These are phyloP conservation scores for Zeuzera pyrina DNA, from an alignment of 2,888 invertebrate species.

Conservation along the genomic window DNA sequence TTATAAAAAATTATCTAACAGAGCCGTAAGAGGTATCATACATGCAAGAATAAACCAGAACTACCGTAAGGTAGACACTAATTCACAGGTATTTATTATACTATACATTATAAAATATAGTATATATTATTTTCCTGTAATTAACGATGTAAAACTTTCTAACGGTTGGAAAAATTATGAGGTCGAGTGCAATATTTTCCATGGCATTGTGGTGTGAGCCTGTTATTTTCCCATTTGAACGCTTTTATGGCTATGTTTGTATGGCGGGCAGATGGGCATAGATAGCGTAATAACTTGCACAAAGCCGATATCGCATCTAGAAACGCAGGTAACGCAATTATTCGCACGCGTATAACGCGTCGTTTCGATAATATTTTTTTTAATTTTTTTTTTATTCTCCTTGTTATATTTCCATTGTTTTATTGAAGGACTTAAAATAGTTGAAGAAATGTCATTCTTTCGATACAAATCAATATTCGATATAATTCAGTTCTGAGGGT, in stretches of 20 bases:
- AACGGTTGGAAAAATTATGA: slow-evolving; percentile 49
- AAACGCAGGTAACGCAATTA: slow-evolving; percentile 66
- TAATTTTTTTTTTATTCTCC: not conserved
- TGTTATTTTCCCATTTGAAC: slow-evolving; percentile 71
- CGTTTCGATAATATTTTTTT: not conserved
- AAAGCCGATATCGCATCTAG: slow-evolving; percentile 46
- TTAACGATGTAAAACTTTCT: slow-evolving; percentile 49
- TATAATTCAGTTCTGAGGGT: too few relatives aligned
- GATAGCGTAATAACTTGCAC: slow-evolving; percentile 52
- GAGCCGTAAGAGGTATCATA: too few relatives aligned
- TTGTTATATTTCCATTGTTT: too few relatives aligned
- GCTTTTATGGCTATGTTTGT: slow-evolving; percentile 59
- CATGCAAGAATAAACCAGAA: too few relatives aligned
- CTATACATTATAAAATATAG: too few relatives aligned
- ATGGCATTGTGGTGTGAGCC: slow-evolving; percentile 61
- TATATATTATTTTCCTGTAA: slow-evolving; percentile 39
- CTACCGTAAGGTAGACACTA: too few relatives aligned
- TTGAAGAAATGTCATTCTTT: too few relatives aligned
- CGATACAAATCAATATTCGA: too few relatives aligned
- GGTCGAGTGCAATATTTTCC: slow-evolving; percentile 47
- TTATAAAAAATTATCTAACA: too few relatives aligned
- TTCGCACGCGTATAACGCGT: slow-evolving; percentile 44
- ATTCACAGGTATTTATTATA: too few relatives aligned
- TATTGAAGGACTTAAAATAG: too few relatives aligned
- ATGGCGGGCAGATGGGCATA: slow-evolving; percentile 44